Base-by-base conservation (phyloP, 1,140 invertebrate species). In the Procambarus clarkii region DNA sequence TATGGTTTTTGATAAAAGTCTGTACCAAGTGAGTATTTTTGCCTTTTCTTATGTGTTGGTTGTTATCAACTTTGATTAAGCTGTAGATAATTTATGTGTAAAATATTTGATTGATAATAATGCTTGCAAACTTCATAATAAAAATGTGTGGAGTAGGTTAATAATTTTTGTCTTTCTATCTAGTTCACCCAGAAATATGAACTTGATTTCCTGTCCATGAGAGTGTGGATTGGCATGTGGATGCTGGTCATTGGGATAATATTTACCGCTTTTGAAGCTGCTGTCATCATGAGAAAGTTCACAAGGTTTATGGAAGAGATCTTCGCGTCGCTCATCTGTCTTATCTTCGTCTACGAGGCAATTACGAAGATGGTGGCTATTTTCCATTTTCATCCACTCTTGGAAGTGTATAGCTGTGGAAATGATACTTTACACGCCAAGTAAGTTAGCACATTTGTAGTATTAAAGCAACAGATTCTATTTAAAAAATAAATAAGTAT, bases 291-390 rank as follows among this genome's bases (percentile, higher is more conserved):
- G 0, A 97, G 97, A 92, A 96, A 97, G 79, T 98, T 99, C 92
- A 98, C 98, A 0, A 95, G 98, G 78, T 99, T 99, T 94, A 98
- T 98, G 0, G 98, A 99, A 94, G 99, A 99, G 94, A 99, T 99
- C 69, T 99, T 99, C 94, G 98, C 98, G 7, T 97, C 98, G 3
- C 95, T 99, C 11, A 99, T 99, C 93, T 98, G 98, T 2, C 94
- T 99, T 76, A 97, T 99, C 84, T 99, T 99, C 94, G 98, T 99
- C 91, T 96, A 97, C 85, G 98, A 98, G 94, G 97, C 97, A 64
- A 95, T 98, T 85, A 96, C 96, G 88, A 98, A 98, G 94, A 94
- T 98, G 21, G 95, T 96, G 91, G 95, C 96, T 64, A 97, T 94
- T 69, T 94, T 94, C 91, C 44, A 91, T 46, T 46, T 88, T 18